Conservation (phyloP, 2,113 vertebrate genomes). For the Pseudopodoces humilis region DNA sequence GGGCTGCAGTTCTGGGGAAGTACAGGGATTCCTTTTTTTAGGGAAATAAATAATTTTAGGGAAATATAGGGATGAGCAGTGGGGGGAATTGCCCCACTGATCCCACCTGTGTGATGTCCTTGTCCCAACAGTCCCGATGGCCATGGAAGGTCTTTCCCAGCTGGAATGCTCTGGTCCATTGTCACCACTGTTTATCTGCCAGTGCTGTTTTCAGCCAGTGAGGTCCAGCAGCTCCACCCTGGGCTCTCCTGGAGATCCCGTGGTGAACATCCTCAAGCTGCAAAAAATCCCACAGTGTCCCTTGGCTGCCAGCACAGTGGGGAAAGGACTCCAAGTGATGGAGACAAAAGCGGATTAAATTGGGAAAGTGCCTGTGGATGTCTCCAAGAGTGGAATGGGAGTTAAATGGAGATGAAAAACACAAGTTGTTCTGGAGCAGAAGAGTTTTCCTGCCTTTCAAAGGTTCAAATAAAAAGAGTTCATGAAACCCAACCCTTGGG, state of each 20-base stretch:
- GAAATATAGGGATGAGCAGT: not conserved
- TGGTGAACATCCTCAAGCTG: not conserved
- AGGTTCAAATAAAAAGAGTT: not conserved
- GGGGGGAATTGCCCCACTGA: not conserved
- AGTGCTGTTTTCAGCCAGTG: not conserved
- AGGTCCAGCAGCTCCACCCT: not conserved
- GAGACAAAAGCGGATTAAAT: not conserved
- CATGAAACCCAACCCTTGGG: accelerated
- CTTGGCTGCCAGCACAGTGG: accelerated
- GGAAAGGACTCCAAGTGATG: not conserved
- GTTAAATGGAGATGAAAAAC: not conserved
- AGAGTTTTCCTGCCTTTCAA: not conserved
- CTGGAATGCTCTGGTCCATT: not conserved
- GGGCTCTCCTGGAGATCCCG: not conserved
- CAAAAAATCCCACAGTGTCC: not conserved
- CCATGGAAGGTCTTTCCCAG: not conserved
- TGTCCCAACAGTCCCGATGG: not conserved
- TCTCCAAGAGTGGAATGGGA: not conserved
- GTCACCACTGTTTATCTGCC: not conserved
- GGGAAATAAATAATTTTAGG: not conserved
- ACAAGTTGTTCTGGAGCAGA: not conserved
- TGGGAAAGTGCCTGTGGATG: not conserved
- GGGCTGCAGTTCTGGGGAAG: no score
- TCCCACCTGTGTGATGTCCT: accelerated
- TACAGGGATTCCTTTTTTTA: no score